Evolutionary conservation across 2,113 vertebrate species (phyloP).

Genomic region (Tringa solitaria): DNA sequence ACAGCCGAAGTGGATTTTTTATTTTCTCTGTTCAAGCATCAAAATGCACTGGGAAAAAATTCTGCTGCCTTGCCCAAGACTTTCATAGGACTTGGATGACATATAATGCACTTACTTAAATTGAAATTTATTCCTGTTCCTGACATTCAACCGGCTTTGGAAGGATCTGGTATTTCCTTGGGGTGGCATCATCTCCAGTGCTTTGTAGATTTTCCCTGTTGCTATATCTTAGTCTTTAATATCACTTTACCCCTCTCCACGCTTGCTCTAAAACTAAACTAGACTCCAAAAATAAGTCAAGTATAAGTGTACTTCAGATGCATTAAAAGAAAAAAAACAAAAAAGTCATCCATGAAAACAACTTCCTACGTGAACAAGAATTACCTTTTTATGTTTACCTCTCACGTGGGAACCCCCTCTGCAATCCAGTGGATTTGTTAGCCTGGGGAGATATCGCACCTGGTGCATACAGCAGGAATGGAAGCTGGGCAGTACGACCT

Average conservation of each 20-base stretch:
- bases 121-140: not conserved
- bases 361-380: not conserved
- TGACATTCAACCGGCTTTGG: not conserved
- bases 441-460: not conserved
- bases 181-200: not conserved
- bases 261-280: not conserved
- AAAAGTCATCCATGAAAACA: not conserved
- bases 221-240: not conserved
- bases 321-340: not conserved
- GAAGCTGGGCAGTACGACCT: not conserved
- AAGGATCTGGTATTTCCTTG: not conserved
- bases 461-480: not conserved
- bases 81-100: not conserved
- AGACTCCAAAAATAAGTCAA: not conserved
- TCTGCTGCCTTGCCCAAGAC: not conserved
- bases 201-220: not conserved
- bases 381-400: not conserved
- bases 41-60: not conserved
- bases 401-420: not conserved
- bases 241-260: not conserved
- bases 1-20: not conserved
- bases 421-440: not conserved
- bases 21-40: not conserved
- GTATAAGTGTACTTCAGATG: not conserved
- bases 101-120: not conserved